phyloP scores from a whole-genome alignment of 1,140 invertebrate species.

The Panagrolaimus sp. region DNA sequence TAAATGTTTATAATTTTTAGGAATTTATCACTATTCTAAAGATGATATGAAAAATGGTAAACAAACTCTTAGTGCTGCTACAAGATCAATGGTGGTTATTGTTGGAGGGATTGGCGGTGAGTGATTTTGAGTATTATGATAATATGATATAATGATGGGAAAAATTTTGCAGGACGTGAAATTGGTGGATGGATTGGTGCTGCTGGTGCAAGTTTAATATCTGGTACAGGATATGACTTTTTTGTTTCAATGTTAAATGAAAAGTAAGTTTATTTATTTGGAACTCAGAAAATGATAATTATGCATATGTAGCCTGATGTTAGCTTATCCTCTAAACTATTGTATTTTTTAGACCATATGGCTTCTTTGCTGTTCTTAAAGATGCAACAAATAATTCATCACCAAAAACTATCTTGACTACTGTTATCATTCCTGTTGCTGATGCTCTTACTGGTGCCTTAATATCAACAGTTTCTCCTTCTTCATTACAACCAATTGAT shows the following conservation, averaged over 20 bases:
- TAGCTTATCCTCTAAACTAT: background rate
- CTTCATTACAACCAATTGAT: background rate
- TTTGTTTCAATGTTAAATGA: conserved; percentile 16
- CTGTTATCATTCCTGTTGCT: background rate
- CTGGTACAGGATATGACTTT: conserved; percentile 1
- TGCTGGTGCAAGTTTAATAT: conserved; percentile 1
- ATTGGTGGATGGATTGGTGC: conserved; percentile 4
- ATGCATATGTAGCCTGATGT: no score
- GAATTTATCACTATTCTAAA: background rate
- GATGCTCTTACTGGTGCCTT: background rate
- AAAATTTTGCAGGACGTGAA: background rate
- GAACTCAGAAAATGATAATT: no score
- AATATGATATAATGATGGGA: no score
- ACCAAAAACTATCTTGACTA: background rate
- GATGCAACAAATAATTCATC: background rate
- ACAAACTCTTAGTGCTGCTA: conserved; percentile 5
- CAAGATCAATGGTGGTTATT: background rate
- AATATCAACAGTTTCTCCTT: background rate
- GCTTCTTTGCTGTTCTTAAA: conserved; percentile 11
- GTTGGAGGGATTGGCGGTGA: background rate
- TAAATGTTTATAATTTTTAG: background rate
- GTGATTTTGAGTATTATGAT: no score
- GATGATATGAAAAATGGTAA: background rate
- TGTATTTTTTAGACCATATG: background rate
- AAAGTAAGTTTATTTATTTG: background rate